Conservation (phyloP, 2,888 invertebrate species). For the Gymnoscelis rufifasciata region DNA sequence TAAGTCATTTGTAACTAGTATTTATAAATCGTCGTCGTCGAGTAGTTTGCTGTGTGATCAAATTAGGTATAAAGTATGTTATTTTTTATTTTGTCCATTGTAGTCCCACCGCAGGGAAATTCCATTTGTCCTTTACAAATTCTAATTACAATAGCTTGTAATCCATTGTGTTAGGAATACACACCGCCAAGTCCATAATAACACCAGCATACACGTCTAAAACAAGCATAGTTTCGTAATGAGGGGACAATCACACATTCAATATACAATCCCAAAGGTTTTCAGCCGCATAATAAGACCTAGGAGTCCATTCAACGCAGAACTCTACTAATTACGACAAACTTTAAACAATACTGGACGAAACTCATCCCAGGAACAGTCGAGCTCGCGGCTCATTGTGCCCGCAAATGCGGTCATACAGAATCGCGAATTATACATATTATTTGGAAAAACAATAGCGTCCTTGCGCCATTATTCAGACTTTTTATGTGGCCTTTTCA, state of each 20-base stretch:
- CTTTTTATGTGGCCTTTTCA: conserved; percentile 60
- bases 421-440: conserved; percentile 71
- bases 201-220: conserved; percentile 12
- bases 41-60: no score
- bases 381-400: conserved; percentile 63
- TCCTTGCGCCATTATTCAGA: conserved; percentile 68
- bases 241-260: conserved; percentile 28
- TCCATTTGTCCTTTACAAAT: no score
- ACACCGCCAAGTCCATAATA: conserved; percentile 8
- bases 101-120: no score
- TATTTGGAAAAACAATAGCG: conserved; percentile 73
- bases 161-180: neutral
- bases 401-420: conserved; percentile 73
- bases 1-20: no score
- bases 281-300: conserved; percentile 61
- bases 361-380: conserved; percentile 74
- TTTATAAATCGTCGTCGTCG: no score
- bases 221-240: conserved; percentile 19
- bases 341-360: conserved; percentile 78
- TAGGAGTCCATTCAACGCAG: conserved; percentile 67
- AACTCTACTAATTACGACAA: conserved; percentile 77
- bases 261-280: conserved; percentile 34
- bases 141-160: neutral
- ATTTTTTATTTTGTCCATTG: no score
- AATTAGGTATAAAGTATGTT: no score